Evolutionary conservation across 2,113 vertebrate species (phyloP).

Genomic region (Spea multiplicata): DNA sequence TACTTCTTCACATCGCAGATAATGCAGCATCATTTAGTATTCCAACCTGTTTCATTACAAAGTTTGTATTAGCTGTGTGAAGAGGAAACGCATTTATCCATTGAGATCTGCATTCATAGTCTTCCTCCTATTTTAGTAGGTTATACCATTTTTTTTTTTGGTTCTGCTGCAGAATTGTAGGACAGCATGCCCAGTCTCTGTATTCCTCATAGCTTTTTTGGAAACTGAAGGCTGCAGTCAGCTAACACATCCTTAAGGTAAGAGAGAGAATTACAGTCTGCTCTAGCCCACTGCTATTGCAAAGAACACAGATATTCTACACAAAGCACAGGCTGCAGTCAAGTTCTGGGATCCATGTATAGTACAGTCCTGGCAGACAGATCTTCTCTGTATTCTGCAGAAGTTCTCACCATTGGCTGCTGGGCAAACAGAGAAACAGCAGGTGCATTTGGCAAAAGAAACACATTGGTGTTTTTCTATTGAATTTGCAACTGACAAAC

Average conservation of each 20-base stretch:
- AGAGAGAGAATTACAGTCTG: constrained; percentile 57
- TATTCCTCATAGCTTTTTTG: constrained; percentile 60
- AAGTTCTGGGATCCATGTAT: constrained; percentile 21
- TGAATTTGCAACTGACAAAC: constrained; percentile 31
- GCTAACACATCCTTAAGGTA: constrained; percentile 54
- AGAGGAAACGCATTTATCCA: not conserved
- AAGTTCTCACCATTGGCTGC: constrained; percentile 36
- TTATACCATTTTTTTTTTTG: constrained; percentile 38
- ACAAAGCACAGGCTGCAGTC: constrained; percentile 26
- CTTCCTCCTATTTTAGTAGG: constrained; percentile 8
- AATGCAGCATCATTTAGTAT: constrained; percentile 41
- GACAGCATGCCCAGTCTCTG: constrained; percentile 58
- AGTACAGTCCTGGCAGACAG: not conserved
- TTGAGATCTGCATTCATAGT: not conserved
- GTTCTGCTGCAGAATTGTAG: constrained; percentile 69
- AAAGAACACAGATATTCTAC: constrained; percentile 24
- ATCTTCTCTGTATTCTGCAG: constrained; percentile 21
- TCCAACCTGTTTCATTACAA: constrained; percentile 49
- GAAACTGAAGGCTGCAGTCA: constrained; percentile 66
- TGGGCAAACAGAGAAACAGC: constrained; percentile 31
- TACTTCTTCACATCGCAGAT: constrained; percentile 55
- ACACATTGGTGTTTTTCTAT: constrained; percentile 26
- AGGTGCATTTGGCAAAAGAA: constrained; percentile 14
- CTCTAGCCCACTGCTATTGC: constrained; percentile 41
- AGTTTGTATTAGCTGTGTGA: constrained; percentile 46